A percentile compares a stretch with the other conserved stretches of the same genome.
phyloP scores from a whole-genome alignment of 2,113 vertebrate genomes.

The Mobula hypostoma region DNA sequence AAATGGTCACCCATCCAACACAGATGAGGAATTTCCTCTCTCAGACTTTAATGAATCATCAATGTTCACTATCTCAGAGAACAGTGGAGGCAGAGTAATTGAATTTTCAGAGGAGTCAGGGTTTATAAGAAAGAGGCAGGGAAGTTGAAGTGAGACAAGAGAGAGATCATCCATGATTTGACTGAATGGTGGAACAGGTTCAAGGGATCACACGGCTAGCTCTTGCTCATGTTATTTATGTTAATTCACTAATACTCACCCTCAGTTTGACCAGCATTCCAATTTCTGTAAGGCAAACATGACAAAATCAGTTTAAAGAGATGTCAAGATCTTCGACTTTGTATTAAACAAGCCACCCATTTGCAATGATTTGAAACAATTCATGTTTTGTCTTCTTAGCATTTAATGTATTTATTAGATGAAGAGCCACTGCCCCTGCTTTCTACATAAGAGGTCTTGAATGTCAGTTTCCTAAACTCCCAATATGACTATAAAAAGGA shows the following conservation, averaged over 20 bases:
- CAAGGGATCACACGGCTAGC: not conserved
- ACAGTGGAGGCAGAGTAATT: too few relatives aligned
- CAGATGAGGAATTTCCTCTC: too few relatives aligned
- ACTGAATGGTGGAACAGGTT: not conserved
- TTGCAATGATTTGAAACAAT: not conserved
- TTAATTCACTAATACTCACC: not conserved
- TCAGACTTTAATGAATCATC: too few relatives aligned
- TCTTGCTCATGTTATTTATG: not conserved
- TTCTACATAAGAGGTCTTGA: too few relatives aligned
- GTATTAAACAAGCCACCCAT: not conserved
- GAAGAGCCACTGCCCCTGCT: not conserved
- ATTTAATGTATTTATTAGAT: not conserved
- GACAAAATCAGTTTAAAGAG: not conserved
- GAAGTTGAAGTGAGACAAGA: too few relatives aligned
- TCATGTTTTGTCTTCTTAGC: not conserved
- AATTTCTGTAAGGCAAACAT: not conserved
- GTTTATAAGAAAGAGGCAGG: too few relatives aligned
- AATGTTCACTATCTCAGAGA: too few relatives aligned
- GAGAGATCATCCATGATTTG: not conserved
- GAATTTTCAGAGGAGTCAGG: too few relatives aligned
- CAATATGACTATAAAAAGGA: not conserved
- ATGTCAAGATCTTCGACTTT: not conserved
- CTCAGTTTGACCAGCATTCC: constrained; percentile 25
- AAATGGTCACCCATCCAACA: too few relatives aligned
- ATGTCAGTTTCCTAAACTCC: not conserved